These are phyloP conservation scores for Thermophis baileyi DNA, from an alignment of 2,113 vertebrate genomes.

Conservation along the genomic window DNA sequence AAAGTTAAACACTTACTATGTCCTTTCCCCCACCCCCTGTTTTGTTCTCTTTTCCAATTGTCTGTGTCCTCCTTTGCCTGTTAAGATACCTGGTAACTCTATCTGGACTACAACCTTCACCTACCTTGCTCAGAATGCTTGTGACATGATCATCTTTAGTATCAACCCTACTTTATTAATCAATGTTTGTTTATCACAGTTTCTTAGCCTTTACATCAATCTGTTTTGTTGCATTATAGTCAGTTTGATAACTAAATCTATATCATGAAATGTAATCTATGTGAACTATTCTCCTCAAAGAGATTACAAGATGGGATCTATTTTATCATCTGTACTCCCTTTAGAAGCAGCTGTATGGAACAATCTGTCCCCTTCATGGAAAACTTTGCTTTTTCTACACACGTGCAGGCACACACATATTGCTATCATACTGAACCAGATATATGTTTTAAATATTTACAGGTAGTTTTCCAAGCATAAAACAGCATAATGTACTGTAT, in stretches of 20 bases:
- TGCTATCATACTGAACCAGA: not conserved
- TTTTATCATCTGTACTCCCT: not conserved
- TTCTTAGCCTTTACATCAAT: not conserved
- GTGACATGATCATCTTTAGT: not conserved
- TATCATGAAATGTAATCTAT: not conserved
- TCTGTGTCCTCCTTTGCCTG: not conserved
- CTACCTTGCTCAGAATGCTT: not conserved
- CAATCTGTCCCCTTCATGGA: not conserved
- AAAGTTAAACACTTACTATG: not conserved
- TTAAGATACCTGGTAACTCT: not conserved
- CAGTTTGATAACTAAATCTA: not conserved
- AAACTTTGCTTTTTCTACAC: not conserved
- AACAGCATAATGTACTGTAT: not conserved
- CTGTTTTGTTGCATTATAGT: not conserved
- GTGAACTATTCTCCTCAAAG: not conserved
- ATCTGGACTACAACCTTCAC: not conserved
- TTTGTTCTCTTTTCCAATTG: not conserved
- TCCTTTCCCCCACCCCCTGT: not conserved
- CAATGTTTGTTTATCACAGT: not conserved
- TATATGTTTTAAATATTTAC: not conserved
- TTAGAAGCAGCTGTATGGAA: not conserved
- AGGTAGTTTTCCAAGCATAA: not conserved
- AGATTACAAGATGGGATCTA: not conserved
- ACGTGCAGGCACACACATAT: not conserved
- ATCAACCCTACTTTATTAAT: not conserved